Conservation (phyloP, 2,888 invertebrate genomes). For the Nomada lathburiana region DNA sequence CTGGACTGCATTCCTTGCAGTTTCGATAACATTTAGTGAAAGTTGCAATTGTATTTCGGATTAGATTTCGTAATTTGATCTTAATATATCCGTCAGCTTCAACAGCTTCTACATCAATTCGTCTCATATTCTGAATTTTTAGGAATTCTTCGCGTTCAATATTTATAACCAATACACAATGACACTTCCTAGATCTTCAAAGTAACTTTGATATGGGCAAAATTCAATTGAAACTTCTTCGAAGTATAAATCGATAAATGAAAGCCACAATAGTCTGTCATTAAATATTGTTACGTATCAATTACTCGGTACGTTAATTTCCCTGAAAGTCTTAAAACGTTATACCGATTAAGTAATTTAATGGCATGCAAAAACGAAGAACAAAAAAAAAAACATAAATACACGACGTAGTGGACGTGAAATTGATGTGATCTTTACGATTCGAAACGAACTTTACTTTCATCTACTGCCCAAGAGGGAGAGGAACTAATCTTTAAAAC, state of each 20-base stretch:
- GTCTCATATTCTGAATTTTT: not conserved
- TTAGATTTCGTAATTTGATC: conserved; percentile 8
- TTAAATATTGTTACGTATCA: not conserved
- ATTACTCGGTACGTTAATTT: not conserved
- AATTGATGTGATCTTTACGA: conserved; percentile 38
- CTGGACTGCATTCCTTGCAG: conserved; percentile 1
- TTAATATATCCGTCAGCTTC: not conserved
- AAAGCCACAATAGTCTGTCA: no score
- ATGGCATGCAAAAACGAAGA: not conserved
- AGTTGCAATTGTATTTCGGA: conserved; percentile 18
- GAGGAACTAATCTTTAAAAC: conserved; percentile 35
- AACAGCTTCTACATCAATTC: not conserved
- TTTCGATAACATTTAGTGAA: conserved; percentile 26
- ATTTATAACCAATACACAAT: no score
- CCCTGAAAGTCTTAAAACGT: no score
- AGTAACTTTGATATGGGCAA: no score
- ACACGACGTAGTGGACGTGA: conserved; percentile 2
- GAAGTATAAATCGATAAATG: no score
- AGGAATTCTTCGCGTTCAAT: not conserved
- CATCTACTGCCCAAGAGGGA: conserved; percentile 43
- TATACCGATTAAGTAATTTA: not conserved
- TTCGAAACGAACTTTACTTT: conserved; percentile 55
- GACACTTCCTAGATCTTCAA: no score
- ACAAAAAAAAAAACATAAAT: not conserved
- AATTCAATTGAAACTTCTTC: no score